Conservation (phyloP, 2,888 invertebrate species). For the Cynaeus angustus region DNA sequence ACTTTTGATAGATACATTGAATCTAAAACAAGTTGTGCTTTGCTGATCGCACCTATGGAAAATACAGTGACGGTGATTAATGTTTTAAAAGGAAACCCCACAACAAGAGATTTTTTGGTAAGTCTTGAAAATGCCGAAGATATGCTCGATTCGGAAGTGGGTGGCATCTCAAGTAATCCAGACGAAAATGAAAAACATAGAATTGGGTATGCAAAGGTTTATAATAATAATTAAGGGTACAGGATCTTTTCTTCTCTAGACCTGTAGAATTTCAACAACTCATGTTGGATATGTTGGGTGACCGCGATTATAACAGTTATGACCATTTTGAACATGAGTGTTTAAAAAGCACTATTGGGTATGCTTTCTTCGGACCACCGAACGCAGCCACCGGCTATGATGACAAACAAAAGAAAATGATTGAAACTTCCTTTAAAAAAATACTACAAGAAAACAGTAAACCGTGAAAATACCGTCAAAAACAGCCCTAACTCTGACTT, state of each 20-base stretch:
- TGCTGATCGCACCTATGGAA: constrained; percentile 56
- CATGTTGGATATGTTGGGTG: constrained; percentile 75
- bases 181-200: neutral
- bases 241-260: constrained; percentile 44
- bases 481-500: no score
- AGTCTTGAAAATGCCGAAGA: constrained; percentile 51
- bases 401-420: constrained; percentile 57
- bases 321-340: constrained; percentile 72
- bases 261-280: constrained; percentile 72
- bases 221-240: neutral
- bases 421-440: constrained; percentile 58
- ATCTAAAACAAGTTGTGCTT: constrained; percentile 50
- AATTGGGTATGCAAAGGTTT: neutral
- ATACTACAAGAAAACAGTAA: constrained; percentile 61
- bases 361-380: constrained; percentile 75
- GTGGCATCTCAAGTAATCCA: no score
- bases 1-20: constrained; percentile 49
- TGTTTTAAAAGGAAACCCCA: constrained; percentile 51
- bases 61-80: constrained; percentile 49
- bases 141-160: constrained; percentile 44
- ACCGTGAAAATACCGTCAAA: no score
- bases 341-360: constrained; percentile 75
- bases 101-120: constrained; percentile 47
- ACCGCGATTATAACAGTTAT: constrained; percentile 75
- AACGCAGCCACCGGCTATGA: constrained; percentile 69